Evolutionary conservation across 2,113 vertebrate species (phyloP).

Genomic region (Euleptes europaea): DNA sequence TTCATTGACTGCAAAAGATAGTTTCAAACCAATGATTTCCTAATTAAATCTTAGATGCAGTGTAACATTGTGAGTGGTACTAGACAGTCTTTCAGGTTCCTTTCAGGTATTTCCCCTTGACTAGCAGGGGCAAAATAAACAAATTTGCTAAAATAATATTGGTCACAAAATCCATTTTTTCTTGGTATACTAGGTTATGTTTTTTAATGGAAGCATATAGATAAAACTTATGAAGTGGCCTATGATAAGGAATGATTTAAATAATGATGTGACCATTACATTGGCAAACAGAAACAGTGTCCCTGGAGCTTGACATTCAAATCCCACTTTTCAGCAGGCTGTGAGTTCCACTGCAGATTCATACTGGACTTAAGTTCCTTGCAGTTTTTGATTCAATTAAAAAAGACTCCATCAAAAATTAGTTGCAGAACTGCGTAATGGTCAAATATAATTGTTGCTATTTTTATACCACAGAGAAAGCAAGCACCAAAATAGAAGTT

Average conservation of each 20-base stretch:
- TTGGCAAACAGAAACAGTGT: conserved; percentile 41
- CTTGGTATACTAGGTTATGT: not conserved
- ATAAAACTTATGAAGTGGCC: conserved; percentile 25
- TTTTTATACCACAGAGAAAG: conserved; percentile 38
- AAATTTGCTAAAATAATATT: not conserved
- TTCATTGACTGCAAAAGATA: too few species aligned
- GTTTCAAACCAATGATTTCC: not conserved
- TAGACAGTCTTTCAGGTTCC: not conserved
- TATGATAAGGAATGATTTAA: conserved; percentile 15
- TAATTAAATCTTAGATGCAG: not conserved
- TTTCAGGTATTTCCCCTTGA: not conserved
- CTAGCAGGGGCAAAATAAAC: not conserved
- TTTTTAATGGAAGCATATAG: not conserved
- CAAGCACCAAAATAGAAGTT: conserved; percentile 46
- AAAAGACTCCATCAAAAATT: conserved; percentile 50
- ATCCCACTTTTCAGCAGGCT: conserved; percentile 41
- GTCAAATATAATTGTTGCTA: conserved; percentile 1
- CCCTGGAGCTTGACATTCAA: conserved; percentile 44
- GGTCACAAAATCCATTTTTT: not conserved
- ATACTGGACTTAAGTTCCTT: conserved; percentile 52
- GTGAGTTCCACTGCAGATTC: conserved; percentile 50
- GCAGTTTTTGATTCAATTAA: conserved; percentile 58
- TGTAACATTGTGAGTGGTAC: not conserved
- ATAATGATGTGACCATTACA: conserved; percentile 42
- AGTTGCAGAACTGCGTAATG: conserved; percentile 36